phyloP scores from a whole-genome alignment of 2,797 vertebrate genomes.

The Potorous gilbertii region DNA sequence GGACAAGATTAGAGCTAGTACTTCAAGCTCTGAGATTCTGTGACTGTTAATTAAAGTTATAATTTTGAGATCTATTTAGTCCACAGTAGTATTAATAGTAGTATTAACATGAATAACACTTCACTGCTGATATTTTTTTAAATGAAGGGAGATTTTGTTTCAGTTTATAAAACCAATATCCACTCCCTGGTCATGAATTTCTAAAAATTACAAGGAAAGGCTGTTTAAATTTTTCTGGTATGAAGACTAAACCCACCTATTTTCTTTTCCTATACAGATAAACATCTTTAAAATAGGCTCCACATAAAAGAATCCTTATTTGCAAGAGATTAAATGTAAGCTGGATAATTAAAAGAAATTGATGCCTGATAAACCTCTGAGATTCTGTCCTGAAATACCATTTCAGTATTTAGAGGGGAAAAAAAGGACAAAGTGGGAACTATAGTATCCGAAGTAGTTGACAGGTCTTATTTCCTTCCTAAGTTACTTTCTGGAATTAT shows the following conservation, averaged over 20 bases:
- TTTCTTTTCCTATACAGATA: slow-evolving; percentile 67
- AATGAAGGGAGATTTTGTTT: background rate
- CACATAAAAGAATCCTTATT: slow-evolving; percentile 70
- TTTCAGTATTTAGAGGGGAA: too few relatives aligned
- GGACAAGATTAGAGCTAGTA: too few relatives aligned
- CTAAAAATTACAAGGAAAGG: slow-evolving; percentile 27
- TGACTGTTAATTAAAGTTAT: too few relatives aligned
- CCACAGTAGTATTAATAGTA: background rate
- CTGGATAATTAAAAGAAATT: slow-evolving; percentile 75
- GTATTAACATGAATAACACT: slow-evolving; percentile 26
- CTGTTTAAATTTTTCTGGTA: background rate
- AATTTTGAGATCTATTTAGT: too few relatives aligned
- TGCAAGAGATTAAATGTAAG: slow-evolving; percentile 73
- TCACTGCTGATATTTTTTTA: slow-evolving; percentile 35
- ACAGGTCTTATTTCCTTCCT: too few relatives aligned
- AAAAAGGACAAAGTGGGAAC: too few relatives aligned
- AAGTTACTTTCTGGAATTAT: too few relatives aligned
- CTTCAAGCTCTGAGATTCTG: too few relatives aligned
- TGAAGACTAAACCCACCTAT: background rate
- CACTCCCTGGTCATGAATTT: slow-evolving; percentile 24
- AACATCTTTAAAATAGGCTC: slow-evolving; percentile 78
- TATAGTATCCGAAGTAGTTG: too few relatives aligned
- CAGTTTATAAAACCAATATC: slow-evolving; percentile 41
- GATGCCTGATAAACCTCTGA: slow-evolving; percentile 60
- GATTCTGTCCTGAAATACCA: slow-evolving; percentile 61